Evolutionary conservation across 1,140 invertebrate species (phyloP).

Genomic region (Chrysomallon squamiferum): DNA sequence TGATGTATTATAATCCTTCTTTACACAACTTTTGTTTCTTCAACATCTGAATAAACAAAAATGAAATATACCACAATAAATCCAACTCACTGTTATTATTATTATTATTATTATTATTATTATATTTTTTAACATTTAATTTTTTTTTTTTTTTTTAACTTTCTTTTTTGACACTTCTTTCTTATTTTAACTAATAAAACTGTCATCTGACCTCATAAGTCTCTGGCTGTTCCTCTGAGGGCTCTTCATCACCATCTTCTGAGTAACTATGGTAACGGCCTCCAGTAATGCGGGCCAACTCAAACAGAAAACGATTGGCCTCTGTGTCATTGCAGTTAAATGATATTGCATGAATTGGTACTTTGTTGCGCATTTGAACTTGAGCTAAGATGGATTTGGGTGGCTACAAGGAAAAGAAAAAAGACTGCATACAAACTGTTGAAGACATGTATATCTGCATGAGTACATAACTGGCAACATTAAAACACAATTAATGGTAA

Average conservation of each 20-base stretch:
- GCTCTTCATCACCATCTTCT: conserved; percentile 45
- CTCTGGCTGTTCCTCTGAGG: conserved; percentile 46
- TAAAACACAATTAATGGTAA: no score
- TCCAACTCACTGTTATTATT: no score
- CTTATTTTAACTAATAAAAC: no score
- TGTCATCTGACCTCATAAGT: conserved; percentile 62
- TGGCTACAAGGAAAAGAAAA: conserved; percentile 38
- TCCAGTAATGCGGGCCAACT: conserved; percentile 56
- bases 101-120: no score
- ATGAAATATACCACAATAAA: no score
- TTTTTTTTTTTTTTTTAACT: no score
- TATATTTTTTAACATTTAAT: no score
- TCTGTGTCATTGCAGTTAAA: conserved; percentile 64
- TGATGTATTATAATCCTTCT: neutral
- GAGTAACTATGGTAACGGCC: conserved; percentile 62
- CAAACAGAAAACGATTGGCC: conserved; percentile 61
- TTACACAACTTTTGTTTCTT: no score
- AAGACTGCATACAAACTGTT: neutral
- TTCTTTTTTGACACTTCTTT: no score
- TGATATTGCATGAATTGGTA: conserved; percentile 63
- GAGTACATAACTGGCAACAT: no score
- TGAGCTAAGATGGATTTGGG: conserved; percentile 62
- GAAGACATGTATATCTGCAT: no score
- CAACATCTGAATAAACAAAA: no score
- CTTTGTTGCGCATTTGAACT: conserved; percentile 55